Conservation (phyloP, 2,888 invertebrate species). For the Hyalella azteca region DNA sequence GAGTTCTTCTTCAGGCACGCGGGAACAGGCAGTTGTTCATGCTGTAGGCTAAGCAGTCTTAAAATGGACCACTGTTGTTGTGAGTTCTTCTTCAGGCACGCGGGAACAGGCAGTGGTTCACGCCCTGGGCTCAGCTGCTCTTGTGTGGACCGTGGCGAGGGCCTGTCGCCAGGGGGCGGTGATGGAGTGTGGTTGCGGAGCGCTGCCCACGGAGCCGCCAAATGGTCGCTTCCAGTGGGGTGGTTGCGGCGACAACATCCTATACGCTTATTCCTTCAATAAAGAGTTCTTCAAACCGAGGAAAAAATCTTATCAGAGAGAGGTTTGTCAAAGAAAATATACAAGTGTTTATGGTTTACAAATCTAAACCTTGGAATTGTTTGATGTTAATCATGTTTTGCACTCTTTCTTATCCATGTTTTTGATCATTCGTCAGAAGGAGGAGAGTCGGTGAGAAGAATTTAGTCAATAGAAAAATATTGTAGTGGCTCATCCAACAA, state of each 20-base stretch:
- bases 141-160: conserved; percentile 77
- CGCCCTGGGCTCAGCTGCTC: conserved; percentile 79
- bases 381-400: too few relatives aligned
- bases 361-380: too few relatives aligned
- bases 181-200: conserved; percentile 79
- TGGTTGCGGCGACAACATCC: conserved; percentile 82
- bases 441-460: too few relatives aligned
- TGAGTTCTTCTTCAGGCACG: conserved; percentile 76
- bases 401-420: too few relatives aligned
- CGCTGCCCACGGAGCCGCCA: conserved; percentile 73
- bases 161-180: conserved; percentile 79
- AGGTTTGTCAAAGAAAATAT: too few relatives aligned
- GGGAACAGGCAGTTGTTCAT: conserved; percentile 85
- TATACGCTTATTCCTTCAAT: conserved; percentile 75
- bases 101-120: conserved; percentile 86
- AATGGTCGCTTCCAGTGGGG: conserved; percentile 82
- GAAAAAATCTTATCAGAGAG: too few relatives aligned
- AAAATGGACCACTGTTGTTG: conserved; percentile 75
- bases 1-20: conserved; percentile 75
- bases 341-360: too few relatives aligned
- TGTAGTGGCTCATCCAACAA: too few relatives aligned
- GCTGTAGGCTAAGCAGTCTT: conserved; percentile 81
- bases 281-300: conserved; percentile 76
- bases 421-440: too few relatives aligned
- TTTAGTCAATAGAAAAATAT: too few relatives aligned